Conservation (phyloP, 2,888 invertebrate genomes). For the Siphonodentalium dalli region DNA sequence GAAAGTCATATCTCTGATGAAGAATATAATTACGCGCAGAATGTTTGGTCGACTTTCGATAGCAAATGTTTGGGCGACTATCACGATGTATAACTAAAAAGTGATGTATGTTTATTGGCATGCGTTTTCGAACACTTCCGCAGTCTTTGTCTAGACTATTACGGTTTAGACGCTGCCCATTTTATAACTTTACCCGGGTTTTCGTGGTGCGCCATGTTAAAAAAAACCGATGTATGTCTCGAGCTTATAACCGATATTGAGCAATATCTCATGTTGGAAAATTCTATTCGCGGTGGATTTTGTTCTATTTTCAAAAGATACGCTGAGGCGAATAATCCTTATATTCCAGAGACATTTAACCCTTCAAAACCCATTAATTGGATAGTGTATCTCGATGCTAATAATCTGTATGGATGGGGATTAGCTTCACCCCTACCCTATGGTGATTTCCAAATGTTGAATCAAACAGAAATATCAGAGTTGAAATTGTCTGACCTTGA, state of each 20-base stretch:
- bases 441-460: constrained; percentile 1
- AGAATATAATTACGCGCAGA: no score
- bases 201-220: constrained; percentile 2
- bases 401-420: constrained; percentile 8
- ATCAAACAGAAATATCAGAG: not conserved
- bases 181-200: constrained; percentile 11
- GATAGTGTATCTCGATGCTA: not conserved
- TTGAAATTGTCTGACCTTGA: not conserved
- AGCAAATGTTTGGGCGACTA: no score
- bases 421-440: constrained; percentile 2
- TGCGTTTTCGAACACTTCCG: no score
- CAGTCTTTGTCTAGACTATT: no score
- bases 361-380: not conserved
- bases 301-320: constrained; percentile 4
- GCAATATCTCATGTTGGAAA: constrained; percentile 4
- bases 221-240: not conserved
- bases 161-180: no score
- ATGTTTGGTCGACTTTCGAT: no score
- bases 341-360: not conserved
- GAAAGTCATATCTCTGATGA: no score
- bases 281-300: constrained; percentile 3
- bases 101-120: no score
- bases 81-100: no score
- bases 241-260: constrained; percentile 7
- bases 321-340: constrained; percentile 3